Evolutionary conservation across 2,888 invertebrate genomes (phyloP), one percentile per base, ranked within the genome.

Genomic region (Dioctria linearis): DNA sequence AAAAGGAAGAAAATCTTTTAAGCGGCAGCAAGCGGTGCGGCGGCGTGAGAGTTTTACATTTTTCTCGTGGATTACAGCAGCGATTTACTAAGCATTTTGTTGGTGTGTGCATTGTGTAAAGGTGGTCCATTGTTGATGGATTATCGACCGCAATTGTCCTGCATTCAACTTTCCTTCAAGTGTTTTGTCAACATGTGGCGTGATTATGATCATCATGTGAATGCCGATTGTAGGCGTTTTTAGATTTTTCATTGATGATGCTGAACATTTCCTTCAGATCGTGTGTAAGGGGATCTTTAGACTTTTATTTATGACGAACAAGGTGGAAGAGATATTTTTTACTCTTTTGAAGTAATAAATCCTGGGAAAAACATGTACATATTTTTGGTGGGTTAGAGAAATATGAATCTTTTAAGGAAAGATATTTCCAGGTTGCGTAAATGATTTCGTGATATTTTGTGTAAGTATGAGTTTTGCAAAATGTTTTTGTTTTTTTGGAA

Each of bases 81-180:
- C 25, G 25, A 25, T 25, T 25, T 25, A 25, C 25, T 2, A 25
- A 51, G 8, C 51, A 51, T 51, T 51, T 51, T 51, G 8, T 51
- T n/a, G 51, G 25, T 25, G 25, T 25, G 8, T 51, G 3, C 51
- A 51, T 51, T 51, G 51, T n/a, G n/a, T 25, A 25, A 25, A 25
- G 25, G 25, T 25, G 43, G 5, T 46, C 40, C 63, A 61, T 76
- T 76, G 76, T 76, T 11, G 9, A 11, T 8, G 76, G 76, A 76
- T 76, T 76, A 76, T 63, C 76, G 76, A 46, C 76, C 76, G n/a
- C 76, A 76, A 76, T 76, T 61, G 76, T 63, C 57, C 76, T 43
- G 39, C 13, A 42, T 37, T 46, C 76, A 49, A 76, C 61, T 63
- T 63, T 63, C 63, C 57, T 57, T 76, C 61, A 63, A 76, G 76